A percentile compares a stretch with the other conserved stretches of the same genome.
Conservation (phyloP, 2,113 vertebrate species). For the Clarias batrachus region DNA sequence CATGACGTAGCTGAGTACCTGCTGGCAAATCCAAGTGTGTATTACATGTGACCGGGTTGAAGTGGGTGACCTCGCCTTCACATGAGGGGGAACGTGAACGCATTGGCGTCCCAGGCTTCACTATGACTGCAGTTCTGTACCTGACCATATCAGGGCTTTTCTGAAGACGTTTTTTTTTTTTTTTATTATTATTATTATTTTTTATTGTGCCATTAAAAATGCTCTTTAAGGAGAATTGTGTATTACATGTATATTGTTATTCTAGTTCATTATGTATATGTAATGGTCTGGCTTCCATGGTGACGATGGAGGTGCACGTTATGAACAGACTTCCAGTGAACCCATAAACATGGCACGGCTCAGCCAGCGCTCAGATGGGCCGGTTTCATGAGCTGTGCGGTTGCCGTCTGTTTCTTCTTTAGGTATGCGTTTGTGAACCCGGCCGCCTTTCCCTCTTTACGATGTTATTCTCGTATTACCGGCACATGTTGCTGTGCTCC, state of each 20-base stretch:
- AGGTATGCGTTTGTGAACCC: neutral
- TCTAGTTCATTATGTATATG: neutral
- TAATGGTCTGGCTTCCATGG: conserved; percentile 55
- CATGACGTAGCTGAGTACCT: neutral
- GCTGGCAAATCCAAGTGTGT: neutral
- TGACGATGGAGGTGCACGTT: conserved; percentile 22
- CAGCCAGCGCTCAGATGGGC: neutral
- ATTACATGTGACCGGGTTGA: neutral
- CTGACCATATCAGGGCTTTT: neutral
- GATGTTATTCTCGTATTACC: conserved; percentile 6
- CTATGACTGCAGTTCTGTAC: neutral
- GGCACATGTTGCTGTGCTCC: neutral
- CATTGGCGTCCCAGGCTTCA: neutral
- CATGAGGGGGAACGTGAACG: neutral
- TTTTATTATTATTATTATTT: neutral
- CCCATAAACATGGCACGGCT: neutral
- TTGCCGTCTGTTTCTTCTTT: neutral
- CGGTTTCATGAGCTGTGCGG: neutral
- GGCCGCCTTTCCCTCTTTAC: neutral
- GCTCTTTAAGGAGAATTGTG: neutral
- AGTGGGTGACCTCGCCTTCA: neutral
- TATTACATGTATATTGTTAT: neutral
- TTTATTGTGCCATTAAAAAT: neutral
- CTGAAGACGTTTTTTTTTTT: neutral
- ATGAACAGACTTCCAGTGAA: neutral